phyloP scores from a whole-genome alignment of 2,113 vertebrate genomes.

The Ivindomyrus marchei region DNA sequence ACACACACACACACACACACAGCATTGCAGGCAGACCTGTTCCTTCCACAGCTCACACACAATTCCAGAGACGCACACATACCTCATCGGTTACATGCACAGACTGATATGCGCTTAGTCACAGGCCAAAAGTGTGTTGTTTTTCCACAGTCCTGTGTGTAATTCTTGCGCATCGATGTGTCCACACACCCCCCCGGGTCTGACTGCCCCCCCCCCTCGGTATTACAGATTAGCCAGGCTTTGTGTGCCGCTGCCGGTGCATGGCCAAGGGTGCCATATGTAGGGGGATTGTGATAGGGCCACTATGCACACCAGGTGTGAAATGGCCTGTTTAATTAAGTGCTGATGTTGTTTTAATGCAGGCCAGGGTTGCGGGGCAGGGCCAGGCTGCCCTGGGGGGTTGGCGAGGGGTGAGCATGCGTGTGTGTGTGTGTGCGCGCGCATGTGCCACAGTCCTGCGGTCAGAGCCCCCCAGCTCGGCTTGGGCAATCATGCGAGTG shows the following conservation, averaged over 20 bases:
- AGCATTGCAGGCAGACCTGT: not conserved
- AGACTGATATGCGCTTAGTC: no score
- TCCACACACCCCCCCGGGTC: constrained; percentile 20
- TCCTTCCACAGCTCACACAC: not conserved
- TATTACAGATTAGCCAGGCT: constrained; percentile 59
- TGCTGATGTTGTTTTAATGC: constrained; percentile 73
- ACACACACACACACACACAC: not conserved
- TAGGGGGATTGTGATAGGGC: constrained; percentile 57
- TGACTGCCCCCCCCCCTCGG: constrained; percentile 19
- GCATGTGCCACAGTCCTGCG: not conserved
- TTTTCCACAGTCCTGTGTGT: not conserved
- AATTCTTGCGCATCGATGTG: not conserved
- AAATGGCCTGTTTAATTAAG: constrained; percentile 77
- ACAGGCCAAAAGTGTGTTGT: not conserved
- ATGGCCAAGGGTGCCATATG: constrained; percentile 62
- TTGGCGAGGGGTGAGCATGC: constrained; percentile 7
- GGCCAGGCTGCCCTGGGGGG: constrained; percentile 35
- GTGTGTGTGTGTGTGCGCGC: not conserved
- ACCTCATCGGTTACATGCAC: not conserved
- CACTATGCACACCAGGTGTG: constrained; percentile 71
- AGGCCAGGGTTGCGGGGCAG: constrained; percentile 42
- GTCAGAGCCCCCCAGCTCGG: constrained; percentile 18
- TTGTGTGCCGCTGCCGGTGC: constrained; percentile 58
- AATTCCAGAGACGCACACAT: no score
- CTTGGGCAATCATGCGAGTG: constrained; percentile 57